These are phyloP conservation scores for Motacilla tschutschensis DNA, from an alignment of 2,113 vertebrate genomes.

Conservation along the genomic window DNA sequence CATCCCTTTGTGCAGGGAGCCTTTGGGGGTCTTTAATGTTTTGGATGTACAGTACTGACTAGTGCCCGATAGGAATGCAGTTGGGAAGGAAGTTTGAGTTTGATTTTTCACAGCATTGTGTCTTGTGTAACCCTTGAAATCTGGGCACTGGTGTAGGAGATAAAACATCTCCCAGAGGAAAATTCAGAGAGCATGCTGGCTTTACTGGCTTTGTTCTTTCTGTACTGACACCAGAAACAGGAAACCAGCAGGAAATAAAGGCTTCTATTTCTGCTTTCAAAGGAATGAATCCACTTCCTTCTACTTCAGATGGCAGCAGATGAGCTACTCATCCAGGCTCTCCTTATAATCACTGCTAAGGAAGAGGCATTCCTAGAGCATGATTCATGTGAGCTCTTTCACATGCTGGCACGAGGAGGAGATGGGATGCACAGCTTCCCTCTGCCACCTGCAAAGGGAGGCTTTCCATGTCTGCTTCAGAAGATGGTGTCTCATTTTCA, in stretches of 20 bases:
- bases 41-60: background rate
- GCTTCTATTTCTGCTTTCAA: background rate
- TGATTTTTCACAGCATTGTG: background rate
- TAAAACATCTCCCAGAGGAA: background rate
- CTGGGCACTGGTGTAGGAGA: background rate
- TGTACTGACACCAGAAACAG: background rate
- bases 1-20: background rate
- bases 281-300: background rate
- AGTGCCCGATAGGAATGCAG: background rate
- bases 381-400: background rate
- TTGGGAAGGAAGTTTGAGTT: background rate
- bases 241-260: background rate
- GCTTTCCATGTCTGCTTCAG: background rate
- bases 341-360: background rate
- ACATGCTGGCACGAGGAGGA: background rate
- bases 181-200: background rate
- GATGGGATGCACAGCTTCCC: background rate
- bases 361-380: background rate
- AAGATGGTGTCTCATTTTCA: background rate
- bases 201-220: background rate
- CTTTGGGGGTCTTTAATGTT: background rate
- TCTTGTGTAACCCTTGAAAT: background rate
- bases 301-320: background rate
- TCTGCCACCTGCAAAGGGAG: background rate
- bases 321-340: background rate